A percentile compares a stretch with the other conserved stretches of the same genome.
phyloP scores from a whole-genome alignment of 1,140 invertebrate genomes.

The Pristionchus pacificus region DNA sequence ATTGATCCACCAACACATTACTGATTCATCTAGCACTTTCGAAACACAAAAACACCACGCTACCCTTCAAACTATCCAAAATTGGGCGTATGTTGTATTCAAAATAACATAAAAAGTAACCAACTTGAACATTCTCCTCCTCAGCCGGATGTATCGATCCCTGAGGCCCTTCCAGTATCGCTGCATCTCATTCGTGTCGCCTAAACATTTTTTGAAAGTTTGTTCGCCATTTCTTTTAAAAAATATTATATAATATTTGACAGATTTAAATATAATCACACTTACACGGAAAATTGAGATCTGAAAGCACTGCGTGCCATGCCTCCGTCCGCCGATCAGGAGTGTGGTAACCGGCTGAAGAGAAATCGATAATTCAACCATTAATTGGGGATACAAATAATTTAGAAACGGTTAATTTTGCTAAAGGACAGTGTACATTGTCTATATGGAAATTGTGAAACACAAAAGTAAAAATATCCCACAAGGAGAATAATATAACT shows the following conservation, averaged over 20 bases:
- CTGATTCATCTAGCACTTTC: too few species aligned
- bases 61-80: neutral
- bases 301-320: neutral
- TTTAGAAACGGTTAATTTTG: too few species aligned
- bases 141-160: neutral
- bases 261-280: neutral
- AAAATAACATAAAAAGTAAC: neutral
- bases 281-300: neutral
- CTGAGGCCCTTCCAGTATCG: neutral
- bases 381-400: too few species aligned
- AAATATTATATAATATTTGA: neutral
- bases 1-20: too few species aligned
- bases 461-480: neutral
- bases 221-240: neutral
- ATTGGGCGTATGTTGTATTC: neutral
- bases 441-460: too few species aligned
- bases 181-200: neutral
- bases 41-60: too few species aligned
- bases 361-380: neutral
- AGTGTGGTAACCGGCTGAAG: neutral
- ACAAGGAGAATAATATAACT: neutral
- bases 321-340: neutral
- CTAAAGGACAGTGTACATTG: too few species aligned
- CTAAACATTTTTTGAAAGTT: neutral
- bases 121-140: too few species aligned